Evolutionary conservation across 2,888 invertebrate species (phyloP).

Genomic region (Lasioglossum calceatum): DNA sequence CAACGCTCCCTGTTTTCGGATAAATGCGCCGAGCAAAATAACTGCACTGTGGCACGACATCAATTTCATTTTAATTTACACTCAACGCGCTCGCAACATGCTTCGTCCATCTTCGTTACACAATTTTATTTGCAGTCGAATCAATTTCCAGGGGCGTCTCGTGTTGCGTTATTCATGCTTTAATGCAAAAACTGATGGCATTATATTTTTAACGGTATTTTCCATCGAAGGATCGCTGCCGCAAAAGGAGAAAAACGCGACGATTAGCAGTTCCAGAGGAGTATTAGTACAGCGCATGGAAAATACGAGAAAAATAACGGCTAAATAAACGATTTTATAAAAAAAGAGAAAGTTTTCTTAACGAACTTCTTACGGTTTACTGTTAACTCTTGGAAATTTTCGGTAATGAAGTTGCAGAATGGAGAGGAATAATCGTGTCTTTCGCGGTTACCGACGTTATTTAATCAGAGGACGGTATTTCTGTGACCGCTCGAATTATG

Average conservation of each 20-base stretch:
- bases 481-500: constrained; percentile 7
- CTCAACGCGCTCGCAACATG: not conserved
- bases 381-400: not conserved
- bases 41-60: constrained; percentile 1
- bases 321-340: not conserved
- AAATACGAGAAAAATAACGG: not conserved
- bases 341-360: not conserved
- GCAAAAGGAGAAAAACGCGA: not conserved
- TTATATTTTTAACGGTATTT: not conserved
- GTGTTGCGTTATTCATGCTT: not conserved
- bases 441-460: not conserved
- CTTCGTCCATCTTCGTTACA: not conserved
- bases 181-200: not conserved
- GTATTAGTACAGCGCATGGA: not conserved
- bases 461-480: not conserved
- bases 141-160: constrained; percentile 1
- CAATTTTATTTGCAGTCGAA: constrained; percentile 8
- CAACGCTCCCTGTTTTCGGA: not conserved
- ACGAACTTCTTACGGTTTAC: not conserved
- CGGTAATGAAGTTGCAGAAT: not conserved
- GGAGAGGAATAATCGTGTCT: not conserved
- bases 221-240: not conserved
- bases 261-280: not conserved
- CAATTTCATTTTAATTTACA: not conserved
- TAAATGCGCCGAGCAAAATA: not conserved